Evolutionary conservation across 1,140 invertebrate species (phyloP).

Genomic region (Lamellibrachia luymesi): DNA sequence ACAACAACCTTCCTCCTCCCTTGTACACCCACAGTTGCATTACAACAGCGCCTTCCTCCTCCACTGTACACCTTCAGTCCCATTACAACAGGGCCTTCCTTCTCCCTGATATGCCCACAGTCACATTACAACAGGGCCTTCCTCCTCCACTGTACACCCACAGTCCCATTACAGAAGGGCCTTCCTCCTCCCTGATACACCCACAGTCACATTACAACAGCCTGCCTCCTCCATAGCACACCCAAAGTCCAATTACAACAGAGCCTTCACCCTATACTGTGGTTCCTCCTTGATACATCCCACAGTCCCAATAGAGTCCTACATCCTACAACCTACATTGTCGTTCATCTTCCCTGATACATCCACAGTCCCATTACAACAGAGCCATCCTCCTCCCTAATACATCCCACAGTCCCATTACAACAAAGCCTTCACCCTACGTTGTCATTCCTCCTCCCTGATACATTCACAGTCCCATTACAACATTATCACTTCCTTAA

Average conservation of each 20-base stretch:
- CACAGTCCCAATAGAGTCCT: constrained; percentile 34
- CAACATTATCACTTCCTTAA: too few relatives aligned
- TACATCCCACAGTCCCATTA: constrained; percentile 17
- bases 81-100: constrained; percentile 43
- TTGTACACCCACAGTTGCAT: background rate
- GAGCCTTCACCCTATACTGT: constrained; percentile 39
- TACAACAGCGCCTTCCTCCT: constrained; percentile 44
- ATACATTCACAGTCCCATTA: too few relatives aligned
- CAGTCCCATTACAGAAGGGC: too few relatives aligned
- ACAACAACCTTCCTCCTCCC: constrained; percentile 24
- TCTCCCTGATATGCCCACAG: constrained; percentile 36
- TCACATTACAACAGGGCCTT: constrained; percentile 33
- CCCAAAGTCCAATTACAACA: constrained; percentile 25
- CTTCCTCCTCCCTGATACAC: constrained; percentile 46
- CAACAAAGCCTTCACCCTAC: background rate
- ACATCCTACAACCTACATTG: constrained; percentile 24
- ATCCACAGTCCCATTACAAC: too few relatives aligned
- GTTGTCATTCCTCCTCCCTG: constrained; percentile 31
- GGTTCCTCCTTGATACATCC: background rate
- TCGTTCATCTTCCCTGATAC: constrained; percentile 25
- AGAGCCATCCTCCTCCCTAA: constrained; percentile 39
- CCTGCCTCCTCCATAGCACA: constrained; percentile 42
- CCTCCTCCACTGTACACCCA: constrained; percentile 41
- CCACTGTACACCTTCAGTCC: constrained; percentile 33
- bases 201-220: constrained; percentile 28